Conservation (phyloP, 1,140 invertebrate genomes). For the Caenorhabditis briggsae region DNA sequence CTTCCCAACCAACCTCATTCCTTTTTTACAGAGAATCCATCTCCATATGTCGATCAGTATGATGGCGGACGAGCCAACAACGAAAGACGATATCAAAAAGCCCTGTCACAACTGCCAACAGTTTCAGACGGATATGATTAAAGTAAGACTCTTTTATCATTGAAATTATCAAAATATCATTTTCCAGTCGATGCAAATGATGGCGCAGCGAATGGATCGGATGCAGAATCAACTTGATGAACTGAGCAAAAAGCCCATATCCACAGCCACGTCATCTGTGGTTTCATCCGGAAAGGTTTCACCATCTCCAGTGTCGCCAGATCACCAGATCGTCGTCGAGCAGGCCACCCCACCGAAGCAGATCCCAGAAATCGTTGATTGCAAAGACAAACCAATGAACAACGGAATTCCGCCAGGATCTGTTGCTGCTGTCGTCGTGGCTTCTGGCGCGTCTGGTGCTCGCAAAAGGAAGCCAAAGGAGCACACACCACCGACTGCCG, state of each 20-base stretch:
- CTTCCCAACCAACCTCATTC: neutral
- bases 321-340: neutral
- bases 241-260: neutral
- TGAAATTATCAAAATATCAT: neutral
- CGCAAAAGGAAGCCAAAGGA: slow-evolving; percentile 95
- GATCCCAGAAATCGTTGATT: too few relatives aligned
- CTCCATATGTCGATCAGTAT: slow-evolving; percentile 33
- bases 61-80: neutral
- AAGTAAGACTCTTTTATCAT: neutral
- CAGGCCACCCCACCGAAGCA: neutral
- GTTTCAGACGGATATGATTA: slow-evolving; percentile 10
- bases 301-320: neutral
- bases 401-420: neutral
- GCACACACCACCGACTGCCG: slow-evolving; percentile 96
- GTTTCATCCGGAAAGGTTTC: slow-evolving; percentile 21
- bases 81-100: neutral
- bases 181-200: slow-evolving; percentile 13
- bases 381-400: neutral
- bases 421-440: too few relatives aligned
- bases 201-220: slow-evolving; percentile 17
- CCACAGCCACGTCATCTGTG: neutral
- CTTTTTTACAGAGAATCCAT: neutral
- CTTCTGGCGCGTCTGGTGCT: neutral
- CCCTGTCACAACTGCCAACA: neutral
- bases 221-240: slow-evolving; percentile 14